Base-by-base conservation (phyloP, 2,113 vertebrate species). In the Thalassarche chlororhynchos region DNA sequence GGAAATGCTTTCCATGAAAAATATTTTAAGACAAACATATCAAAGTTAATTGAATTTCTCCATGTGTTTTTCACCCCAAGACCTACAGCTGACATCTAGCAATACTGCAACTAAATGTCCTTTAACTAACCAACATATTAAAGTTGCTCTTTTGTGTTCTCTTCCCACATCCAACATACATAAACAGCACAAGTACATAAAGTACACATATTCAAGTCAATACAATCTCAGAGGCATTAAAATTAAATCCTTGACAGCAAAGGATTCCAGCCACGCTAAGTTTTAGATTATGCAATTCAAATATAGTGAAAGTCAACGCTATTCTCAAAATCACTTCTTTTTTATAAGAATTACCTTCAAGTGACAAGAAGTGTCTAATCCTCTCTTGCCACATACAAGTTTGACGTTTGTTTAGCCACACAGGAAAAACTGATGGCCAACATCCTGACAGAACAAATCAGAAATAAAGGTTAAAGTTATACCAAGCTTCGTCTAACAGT, bases 161-260 rank as follows among this genome's bases (percentile, higher is more conserved):
- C 68, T 93, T 91, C 84, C 91, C 75, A 93, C 76, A 85, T 31
- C 62, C 78, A 80, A 95, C 74, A 89, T 1, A 23, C 42, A 95
- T 2, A 24, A 93, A 97, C 66, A 94, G 62, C 84, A 95, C 92
- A 92, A 69, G 62, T 82, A 95, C 75, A 80, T 31, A 29, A 92
- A 93, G 32, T 38, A 95, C 81, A 91, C n/a, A 26, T 21, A 96
- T 88, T 95, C 94, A 93, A 91, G 94, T 94, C 84, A 72, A 85
- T 94, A 91, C 81, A 93, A 65, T 90, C 87, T 69, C 87, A 80
- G 94, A 96, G 89, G 81, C 91, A 84, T 91, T 74, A 82, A 65
- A 94, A 71, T 89, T 23, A 83, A 93, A 83, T 77, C 89, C 60
- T 72, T 0, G 7, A 96, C 62, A 88, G 64, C 57, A 91, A 92